Evolutionary conservation across 37 sponge, comb jelly and placozoan species (phyloP).

Genomic region (Chondrosia reniformis): DNA sequence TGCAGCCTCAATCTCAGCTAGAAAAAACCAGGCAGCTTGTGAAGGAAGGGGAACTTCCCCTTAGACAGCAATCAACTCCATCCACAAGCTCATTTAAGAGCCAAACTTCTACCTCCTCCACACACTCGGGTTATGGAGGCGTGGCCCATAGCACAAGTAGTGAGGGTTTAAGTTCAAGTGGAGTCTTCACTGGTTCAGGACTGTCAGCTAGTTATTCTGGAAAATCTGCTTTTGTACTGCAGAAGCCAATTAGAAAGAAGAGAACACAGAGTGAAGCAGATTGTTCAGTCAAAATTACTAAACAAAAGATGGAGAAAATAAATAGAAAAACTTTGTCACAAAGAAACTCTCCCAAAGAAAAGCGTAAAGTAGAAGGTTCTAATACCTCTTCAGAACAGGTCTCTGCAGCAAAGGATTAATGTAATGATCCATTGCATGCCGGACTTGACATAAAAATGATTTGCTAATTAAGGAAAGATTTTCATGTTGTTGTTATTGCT

Average conservation of each 20-base stretch:
- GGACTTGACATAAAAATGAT: too few relatives aligned
- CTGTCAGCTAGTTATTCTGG: background rate
- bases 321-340: too few relatives aligned
- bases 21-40: background rate
- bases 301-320: too few relatives aligned
- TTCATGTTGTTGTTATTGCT: too few relatives aligned
- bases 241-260: slow-evolving; percentile 1
- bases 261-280: slow-evolving; percentile 11
- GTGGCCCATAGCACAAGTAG: background rate
- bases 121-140: background rate
- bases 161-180: background rate
- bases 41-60: background rate
- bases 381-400: too few relatives aligned
- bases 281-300: too few relatives aligned
- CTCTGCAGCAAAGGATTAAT: too few relatives aligned
- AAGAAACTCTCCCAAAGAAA: too few relatives aligned
- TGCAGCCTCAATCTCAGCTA: background rate
- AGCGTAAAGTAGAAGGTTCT: too few relatives aligned
- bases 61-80: too few relatives aligned
- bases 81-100: background rate
- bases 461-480: too few relatives aligned
- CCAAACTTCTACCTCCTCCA: background rate
- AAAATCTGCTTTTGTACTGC: background rate
- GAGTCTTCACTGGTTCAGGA: background rate
- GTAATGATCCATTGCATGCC: too few relatives aligned